A percentile compares a stretch with the other conserved stretches of the same genome.
phyloP scores from a whole-genome alignment of 2,113 vertebrate species.

The Epinephelus cyanopodus region DNA sequence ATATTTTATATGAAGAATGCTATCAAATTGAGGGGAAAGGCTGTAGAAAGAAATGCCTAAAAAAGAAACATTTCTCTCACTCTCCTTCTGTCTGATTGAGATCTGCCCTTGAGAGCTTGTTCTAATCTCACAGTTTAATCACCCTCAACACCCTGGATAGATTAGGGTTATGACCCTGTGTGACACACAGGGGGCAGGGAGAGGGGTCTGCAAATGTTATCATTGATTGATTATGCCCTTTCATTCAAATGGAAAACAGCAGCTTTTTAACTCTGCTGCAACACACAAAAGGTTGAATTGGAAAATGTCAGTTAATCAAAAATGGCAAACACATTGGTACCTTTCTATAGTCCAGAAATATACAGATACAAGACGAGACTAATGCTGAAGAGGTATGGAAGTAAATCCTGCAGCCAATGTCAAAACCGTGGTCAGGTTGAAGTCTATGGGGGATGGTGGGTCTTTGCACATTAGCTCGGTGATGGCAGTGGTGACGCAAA shows the following conservation, averaged over 20 bases:
- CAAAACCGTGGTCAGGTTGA: conserved; percentile 83
- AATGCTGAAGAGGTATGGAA: neutral
- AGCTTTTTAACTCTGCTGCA: conserved; percentile 23
- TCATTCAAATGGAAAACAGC: conserved; percentile 76
- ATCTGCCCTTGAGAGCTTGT: conserved; percentile 72
- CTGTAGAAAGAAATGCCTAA: neutral
- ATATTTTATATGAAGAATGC: neutral
- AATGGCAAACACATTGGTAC: fast-evolving
- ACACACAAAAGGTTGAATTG: conserved; percentile 8
- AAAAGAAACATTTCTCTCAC: conserved; percentile 28
- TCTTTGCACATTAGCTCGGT: conserved; percentile 56
- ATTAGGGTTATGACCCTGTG: conserved; percentile 80
- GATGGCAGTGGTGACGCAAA: conserved; percentile 67
- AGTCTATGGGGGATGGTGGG: conserved; percentile 77
- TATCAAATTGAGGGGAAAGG: neutral
- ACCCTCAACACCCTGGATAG: conserved; percentile 77
- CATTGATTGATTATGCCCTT: conserved; percentile 81
- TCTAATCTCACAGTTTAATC: conserved; percentile 74
- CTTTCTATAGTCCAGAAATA: neutral
- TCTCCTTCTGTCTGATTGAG: conserved; percentile 37
- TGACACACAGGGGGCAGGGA: conserved; percentile 70
- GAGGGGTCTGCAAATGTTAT: conserved; percentile 77
- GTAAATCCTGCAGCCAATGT: conserved; percentile 77
- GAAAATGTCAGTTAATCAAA: conserved; percentile 54
- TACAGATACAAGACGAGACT: neutral